phyloP scores from a whole-genome alignment of 2,113 vertebrate species.

The Hassar affinis region DNA sequence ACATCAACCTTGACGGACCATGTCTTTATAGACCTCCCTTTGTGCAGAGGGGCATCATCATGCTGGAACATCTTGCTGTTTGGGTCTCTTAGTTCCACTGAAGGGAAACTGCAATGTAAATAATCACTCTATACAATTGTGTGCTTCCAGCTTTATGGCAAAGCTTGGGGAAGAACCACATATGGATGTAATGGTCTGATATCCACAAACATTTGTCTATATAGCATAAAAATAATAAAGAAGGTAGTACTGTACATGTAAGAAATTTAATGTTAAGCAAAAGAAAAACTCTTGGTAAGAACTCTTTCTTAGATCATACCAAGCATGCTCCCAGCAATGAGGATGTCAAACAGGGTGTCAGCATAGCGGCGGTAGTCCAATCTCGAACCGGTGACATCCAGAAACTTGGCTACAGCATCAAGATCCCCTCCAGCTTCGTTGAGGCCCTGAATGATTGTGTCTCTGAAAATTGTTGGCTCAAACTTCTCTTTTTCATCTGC shows the following conservation, averaged over 20 bases:
- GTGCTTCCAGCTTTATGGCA: too few relatives aligned
- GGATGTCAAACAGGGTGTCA: slow-evolving; percentile 90
- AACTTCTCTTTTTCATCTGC: slow-evolving; percentile 98
- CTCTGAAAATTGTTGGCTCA: slow-evolving; percentile 91
- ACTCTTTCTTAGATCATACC: slow-evolving; percentile 67
- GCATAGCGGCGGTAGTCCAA: slow-evolving; percentile 94
- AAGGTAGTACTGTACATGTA: neutral
- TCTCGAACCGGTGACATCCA: slow-evolving; percentile 84
- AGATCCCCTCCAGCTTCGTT: slow-evolving; percentile 86
- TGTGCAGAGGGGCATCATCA: too few relatives aligned
- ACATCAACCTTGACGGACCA: too few relatives aligned
- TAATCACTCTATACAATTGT: too few relatives aligned
- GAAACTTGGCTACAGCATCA: slow-evolving; percentile 89
- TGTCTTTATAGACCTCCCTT: too few relatives aligned
- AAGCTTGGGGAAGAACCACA: too few relatives aligned
- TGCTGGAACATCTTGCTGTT: too few relatives aligned
- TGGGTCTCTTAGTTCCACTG: too few relatives aligned
- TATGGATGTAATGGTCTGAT: too few relatives aligned
- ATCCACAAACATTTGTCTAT: too few relatives aligned
- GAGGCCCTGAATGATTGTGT: slow-evolving; percentile 87
- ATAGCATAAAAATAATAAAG: neutral
- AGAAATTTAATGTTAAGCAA: too few relatives aligned
- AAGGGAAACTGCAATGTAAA: too few relatives aligned
- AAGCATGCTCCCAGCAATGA: slow-evolving; percentile 93
- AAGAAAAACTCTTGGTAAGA: neutral